These are phyloP conservation scores for Formica selysi DNA, from an alignment of 1,140 invertebrate genomes.

Conservation along the genomic window DNA sequence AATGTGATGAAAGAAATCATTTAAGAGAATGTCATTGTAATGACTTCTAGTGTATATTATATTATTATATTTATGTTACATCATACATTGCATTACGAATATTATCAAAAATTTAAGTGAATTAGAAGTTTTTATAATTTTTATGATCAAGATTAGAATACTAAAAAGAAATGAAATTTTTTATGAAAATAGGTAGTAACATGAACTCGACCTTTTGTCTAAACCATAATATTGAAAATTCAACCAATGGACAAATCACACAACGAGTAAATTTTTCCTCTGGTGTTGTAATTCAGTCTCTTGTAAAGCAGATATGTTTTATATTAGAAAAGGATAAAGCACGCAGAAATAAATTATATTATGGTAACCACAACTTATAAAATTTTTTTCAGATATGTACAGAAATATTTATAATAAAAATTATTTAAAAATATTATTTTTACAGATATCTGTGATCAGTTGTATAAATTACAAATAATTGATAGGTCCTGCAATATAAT, in stretches of 20 bases:
- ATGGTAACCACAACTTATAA: slow-evolving; percentile 76
- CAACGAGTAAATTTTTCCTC: slow-evolving; percentile 82
- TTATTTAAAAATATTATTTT: slow-evolving; percentile 38
- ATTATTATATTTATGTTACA: not conserved
- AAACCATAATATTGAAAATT: slow-evolving; percentile 21
- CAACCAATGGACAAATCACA: slow-evolving; percentile 34
- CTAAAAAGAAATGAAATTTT: not conserved
- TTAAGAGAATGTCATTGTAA: not conserved
- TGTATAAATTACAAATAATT: slow-evolving; percentile 89
- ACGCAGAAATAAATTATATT: slow-evolving; percentile 88
- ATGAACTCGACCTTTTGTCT: slow-evolving; percentile 44
- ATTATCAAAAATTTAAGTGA: not conserved
- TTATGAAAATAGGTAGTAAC: slow-evolving; percentile 30
- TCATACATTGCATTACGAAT: not conserved
- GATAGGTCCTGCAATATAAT: slow-evolving; percentile 89
- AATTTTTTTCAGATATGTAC: slow-evolving; percentile 9
- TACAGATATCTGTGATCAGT: slow-evolving; percentile 88
- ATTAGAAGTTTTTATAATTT: slow-evolving; percentile 27
- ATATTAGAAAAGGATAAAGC: slow-evolving; percentile 87
- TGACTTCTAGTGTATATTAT: not conserved
- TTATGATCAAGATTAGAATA: slow-evolving; percentile 15
- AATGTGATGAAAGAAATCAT: not conserved
- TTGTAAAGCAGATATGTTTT: slow-evolving; percentile 88
- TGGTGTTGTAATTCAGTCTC: slow-evolving; percentile 89
- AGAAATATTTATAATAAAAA: slow-evolving; percentile 1